A percentile compares a stretch with the other conserved stretches of the same genome.
Evolutionary conservation across 2,797 vertebrate species (phyloP).

Genomic region (Epinephelus awoara): DNA sequence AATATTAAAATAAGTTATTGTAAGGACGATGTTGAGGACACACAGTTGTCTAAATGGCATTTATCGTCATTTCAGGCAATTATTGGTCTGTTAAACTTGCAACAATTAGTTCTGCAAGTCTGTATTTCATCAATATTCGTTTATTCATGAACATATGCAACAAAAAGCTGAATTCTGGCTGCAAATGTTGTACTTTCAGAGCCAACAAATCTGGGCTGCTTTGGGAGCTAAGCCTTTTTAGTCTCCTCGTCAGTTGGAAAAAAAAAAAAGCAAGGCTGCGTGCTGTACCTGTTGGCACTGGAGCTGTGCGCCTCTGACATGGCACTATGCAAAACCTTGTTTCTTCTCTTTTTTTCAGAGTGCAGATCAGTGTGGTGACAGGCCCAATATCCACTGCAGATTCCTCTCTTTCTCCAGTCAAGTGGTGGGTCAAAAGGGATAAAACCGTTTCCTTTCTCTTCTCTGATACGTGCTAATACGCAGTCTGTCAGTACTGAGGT

Average conservation of each 20-base stretch:
- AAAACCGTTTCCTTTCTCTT: constrained; percentile 61
- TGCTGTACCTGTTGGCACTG: constrained; percentile 40
- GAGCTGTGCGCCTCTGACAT: constrained; percentile 44
- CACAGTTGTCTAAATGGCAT: no score
- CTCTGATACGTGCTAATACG: constrained; percentile 75
- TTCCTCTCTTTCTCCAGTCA: constrained; percentile 68
- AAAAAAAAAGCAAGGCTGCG: constrained; percentile 17
- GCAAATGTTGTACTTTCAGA: constrained; percentile 32
- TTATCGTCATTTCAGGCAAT: not conserved
- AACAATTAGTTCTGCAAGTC: not conserved
- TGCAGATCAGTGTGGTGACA: constrained; percentile 63
- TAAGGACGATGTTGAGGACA: no score
- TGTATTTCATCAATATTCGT: not conserved
- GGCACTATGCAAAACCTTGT: constrained; percentile 37
- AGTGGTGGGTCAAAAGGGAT: constrained; percentile 76
- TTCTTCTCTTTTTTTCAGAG: constrained; percentile 8
- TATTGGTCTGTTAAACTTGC: not conserved
- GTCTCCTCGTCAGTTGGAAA: constrained; percentile 32
- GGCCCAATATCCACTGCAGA: constrained; percentile 46
- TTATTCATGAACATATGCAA: not conserved
- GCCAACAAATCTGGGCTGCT: constrained; percentile 36
- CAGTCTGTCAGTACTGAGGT: constrained; percentile 73
- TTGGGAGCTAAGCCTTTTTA: constrained; percentile 38
- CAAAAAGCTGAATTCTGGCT: not conserved
- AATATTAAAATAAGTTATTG: no score